Percentiles rank a stretch among this genome's conserved stretches.
Conservation (phyloP, 2,797 vertebrate genomes). For the Notamacropus eugenii region DNA sequence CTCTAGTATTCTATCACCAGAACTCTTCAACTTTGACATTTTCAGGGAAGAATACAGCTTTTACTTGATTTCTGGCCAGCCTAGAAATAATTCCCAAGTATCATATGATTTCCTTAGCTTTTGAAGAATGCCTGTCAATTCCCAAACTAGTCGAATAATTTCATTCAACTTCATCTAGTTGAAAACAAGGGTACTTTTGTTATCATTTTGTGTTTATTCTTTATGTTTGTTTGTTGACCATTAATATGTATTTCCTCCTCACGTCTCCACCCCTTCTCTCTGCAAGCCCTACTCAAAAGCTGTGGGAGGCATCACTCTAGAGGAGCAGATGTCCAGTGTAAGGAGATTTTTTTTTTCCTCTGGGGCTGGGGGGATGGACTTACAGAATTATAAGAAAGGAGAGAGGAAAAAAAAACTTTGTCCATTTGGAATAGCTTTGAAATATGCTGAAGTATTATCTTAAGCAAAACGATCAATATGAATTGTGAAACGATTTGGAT, state of each 20-base stretch:
- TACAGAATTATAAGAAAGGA: background rate
- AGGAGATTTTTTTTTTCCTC: background rate
- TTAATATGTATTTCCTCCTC: background rate
- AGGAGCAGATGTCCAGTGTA: background rate
- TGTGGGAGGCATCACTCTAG: constrained; percentile 10
- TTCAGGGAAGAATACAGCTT: background rate
- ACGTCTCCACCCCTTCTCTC: background rate
- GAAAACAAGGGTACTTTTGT: background rate
- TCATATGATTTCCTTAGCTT: background rate
- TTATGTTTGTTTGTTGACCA: background rate
- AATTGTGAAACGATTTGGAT: constrained; percentile 42
- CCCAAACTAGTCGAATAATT: background rate
- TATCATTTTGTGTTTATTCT: background rate
- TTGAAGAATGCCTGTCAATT: background rate
- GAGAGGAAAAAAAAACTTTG: constrained; percentile 21
- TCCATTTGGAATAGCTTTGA: constrained; percentile 22
- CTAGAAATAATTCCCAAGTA: background rate
- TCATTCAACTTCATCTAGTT: background rate
- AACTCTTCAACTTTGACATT: background rate
- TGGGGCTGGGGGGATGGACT: background rate
- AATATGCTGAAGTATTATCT: background rate
- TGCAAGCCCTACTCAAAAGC: background rate
- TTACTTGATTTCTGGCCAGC: background rate
- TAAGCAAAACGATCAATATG: background rate
- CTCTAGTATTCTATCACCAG: background rate